Evolutionary conservation across 1,140 invertebrate species (phyloP), one percentile per base, ranked within the genome.

Genomic region (Drosophila pectinifera): DNA sequence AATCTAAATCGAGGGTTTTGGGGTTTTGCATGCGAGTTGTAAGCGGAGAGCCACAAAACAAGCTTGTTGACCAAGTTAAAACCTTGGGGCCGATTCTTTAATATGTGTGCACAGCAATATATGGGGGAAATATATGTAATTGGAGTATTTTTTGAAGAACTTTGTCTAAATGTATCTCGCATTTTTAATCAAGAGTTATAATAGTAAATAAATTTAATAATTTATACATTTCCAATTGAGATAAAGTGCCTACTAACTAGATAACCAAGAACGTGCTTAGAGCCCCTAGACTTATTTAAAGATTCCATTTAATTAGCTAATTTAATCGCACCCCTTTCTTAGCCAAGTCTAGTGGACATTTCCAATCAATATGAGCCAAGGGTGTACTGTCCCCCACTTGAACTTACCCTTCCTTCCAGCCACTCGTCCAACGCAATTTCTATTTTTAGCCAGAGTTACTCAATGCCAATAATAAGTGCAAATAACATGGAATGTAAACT

Each of bases 1-100:
- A 65, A 51, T 55, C 31, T n/a, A 58, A 80, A 42, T 20, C 58
- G 43, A 39, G 67, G 57, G 31, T 76, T 73, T 53, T 34, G 34
- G 53, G 49, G 65, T 36, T 49, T 73, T 78, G 26, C 36, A 67
- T 67, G 28, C 31, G 10, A 14, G 34, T 34, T 67, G 58, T 67
- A 45, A 39, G 18, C 38, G 34, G 43, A 31, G 54, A 62, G 8
- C 36, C 16, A 24, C 13, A 62, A 62, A 58, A 58, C 59, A 41
- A 62, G 31, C 34, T 58, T 28, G 53, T 58, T 62, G 59, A 62
- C 59, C 36, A 62, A 22, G 24, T 41, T 31, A 62, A 59, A 31
- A 16, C 53, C 24, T 39, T 1, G 5, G 3, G 38, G 24, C 7
- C 4, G 14, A 16, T 7, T 16, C n/a, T 18, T 20, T 16, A 41